Evolutionary conservation across 2,888 invertebrate genomes (phyloP).

Genomic region (Clistopyga incitator): DNA sequence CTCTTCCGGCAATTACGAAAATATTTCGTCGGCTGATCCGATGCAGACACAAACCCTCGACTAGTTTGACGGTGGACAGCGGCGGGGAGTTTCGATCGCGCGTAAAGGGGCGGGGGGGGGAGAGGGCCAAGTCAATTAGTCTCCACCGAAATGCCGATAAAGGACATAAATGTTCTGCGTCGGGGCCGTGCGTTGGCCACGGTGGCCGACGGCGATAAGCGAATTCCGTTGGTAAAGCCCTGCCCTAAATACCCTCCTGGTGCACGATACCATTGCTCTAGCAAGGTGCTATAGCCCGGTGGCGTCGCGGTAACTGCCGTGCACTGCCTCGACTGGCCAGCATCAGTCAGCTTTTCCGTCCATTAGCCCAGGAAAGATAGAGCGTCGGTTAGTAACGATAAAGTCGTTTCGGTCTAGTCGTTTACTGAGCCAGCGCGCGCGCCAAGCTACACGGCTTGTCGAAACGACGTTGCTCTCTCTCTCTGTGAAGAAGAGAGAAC

Average conservation of each 20-base stretch:
- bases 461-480: slow-evolving; percentile 31
- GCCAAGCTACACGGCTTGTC: slow-evolving; percentile 3
- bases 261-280: slow-evolving; percentile 23
- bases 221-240: slow-evolving; percentile 58
- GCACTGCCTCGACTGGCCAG: slow-evolving; percentile 35
- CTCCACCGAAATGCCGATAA: slow-evolving; percentile 63
- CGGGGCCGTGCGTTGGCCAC: slow-evolving; percentile 22
- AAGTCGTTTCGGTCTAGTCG: slow-evolving; percentile 60
- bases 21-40: slow-evolving; percentile 15
- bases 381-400: slow-evolving; percentile 62
- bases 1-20: slow-evolving; percentile 10
- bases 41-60: background rate
- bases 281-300: slow-evolving; percentile 43
- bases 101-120: background rate
- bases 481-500: no score
- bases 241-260: slow-evolving; percentile 30
- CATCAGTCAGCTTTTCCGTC: slow-evolving; percentile 63
- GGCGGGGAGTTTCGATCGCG: slow-evolving; percentile 12
- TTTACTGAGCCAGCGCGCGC: slow-evolving; percentile 40
- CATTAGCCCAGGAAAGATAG: slow-evolving; percentile 63
- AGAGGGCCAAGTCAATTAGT: slow-evolving; percentile 53
- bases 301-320: slow-evolving; percentile 38
- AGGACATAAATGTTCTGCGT: slow-evolving; percentile 53
- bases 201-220: slow-evolving; percentile 59
- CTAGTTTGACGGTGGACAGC: slow-evolving; percentile 1